Conservation (phyloP, 2,113 vertebrate species). For the cat (Felis catus) region DNA sequence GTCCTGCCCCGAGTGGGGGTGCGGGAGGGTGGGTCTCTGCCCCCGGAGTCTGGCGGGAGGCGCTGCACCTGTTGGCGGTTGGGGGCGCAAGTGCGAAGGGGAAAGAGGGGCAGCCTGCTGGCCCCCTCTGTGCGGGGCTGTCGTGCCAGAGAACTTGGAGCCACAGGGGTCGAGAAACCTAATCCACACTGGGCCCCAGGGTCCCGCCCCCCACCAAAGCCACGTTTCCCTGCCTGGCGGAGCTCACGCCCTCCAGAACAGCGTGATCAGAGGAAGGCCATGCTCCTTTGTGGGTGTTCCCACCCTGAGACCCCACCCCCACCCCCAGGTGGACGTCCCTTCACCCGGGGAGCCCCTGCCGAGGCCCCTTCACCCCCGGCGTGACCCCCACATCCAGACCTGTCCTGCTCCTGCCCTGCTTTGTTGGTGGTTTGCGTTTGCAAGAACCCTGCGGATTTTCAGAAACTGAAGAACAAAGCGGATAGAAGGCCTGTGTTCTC, state of each 20-base stretch:
- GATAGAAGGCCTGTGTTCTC: neutral
- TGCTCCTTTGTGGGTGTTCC: neutral
- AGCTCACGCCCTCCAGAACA: too few species aligned
- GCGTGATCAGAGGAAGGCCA: neutral
- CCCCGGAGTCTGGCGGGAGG: neutral
- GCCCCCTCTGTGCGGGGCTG: neutral
- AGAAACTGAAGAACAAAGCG: neutral
- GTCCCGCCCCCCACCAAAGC: accelerated
- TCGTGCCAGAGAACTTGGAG: neutral
- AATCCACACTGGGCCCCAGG: neutral
- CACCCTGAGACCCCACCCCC: neutral
- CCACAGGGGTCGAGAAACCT: accelerated
- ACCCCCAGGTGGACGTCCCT: neutral
- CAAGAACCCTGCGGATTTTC: too few species aligned
- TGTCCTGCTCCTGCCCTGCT: neutral
- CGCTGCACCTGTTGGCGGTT: neutral
- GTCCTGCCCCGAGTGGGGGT: neutral
- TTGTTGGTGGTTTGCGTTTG: neutral
- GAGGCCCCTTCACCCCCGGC: neutral
- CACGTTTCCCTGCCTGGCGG: neutral
- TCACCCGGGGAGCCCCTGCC: neutral
- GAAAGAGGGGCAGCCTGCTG: neutral
- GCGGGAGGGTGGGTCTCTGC: neutral
- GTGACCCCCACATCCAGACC: neutral
- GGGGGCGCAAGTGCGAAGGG: accelerated